Evolutionary conservation across 1,140 invertebrate genomes (phyloP).

Genomic region (Calycopis cecrops): DNA sequence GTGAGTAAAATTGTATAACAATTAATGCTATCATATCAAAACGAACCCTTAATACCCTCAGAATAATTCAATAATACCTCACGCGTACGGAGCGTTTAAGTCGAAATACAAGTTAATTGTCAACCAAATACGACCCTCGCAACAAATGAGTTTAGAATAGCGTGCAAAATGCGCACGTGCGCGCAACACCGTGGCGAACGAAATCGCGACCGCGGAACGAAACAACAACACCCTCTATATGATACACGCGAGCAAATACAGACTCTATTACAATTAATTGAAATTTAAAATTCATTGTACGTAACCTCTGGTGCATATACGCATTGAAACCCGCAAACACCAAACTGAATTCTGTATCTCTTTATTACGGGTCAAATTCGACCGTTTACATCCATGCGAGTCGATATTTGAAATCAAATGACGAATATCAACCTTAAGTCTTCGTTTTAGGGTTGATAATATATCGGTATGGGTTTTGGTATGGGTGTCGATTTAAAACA

Average conservation of each 20-base stretch:
- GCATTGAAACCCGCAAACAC: not conserved
- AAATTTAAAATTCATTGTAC: not conserved
- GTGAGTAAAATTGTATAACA: not conserved
- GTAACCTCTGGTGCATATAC: not conserved
- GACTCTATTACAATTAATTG: not conserved
- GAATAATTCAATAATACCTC: slow-evolving; percentile 1
- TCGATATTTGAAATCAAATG: not conserved
- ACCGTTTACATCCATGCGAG: not conserved
- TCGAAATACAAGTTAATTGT: slow-evolving; percentile 2
- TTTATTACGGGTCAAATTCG: not conserved
- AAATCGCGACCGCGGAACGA: slow-evolving; percentile 39
- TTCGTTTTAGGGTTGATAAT: not conserved
- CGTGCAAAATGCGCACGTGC: slow-evolving; percentile 32
- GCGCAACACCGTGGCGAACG: slow-evolving; percentile 50
- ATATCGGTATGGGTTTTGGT: not conserved
- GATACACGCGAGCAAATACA: not conserved
- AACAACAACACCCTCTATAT: slow-evolving; percentile 12
- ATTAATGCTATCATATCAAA: slow-evolving; percentile 7
- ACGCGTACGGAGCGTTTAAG: not conserved
- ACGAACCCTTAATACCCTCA: not conserved
- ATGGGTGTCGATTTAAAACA: slow-evolving; percentile 16
- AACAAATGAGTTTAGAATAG: slow-evolving; percentile 30
- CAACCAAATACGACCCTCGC: slow-evolving; percentile 21
- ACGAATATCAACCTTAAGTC: not conserved
- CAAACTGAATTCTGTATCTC: not conserved